Conservation (phyloP, 2,888 invertebrate species). For the Aporophyla nigra region DNA sequence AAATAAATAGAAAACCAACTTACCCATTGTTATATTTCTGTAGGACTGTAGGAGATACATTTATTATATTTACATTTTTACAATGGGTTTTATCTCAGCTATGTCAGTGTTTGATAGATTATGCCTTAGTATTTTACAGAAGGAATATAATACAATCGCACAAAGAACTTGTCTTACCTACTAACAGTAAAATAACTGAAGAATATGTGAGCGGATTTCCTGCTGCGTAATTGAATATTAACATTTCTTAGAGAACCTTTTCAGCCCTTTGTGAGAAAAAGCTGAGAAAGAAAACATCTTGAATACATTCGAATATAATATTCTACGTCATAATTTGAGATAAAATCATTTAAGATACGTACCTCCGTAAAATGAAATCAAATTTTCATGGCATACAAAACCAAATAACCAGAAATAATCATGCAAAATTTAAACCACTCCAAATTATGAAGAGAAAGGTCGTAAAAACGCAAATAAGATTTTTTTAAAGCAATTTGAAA, state of each 20-base stretch:
- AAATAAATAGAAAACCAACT: neutral
- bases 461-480: conserved; percentile 16
- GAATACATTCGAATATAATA: conserved; percentile 6
- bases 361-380: neutral
- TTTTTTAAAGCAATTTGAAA: conserved; percentile 57
- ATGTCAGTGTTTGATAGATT: conserved; percentile 35
- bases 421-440: conserved; percentile 10
- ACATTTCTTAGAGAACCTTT: conserved; percentile 23
- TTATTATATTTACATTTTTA: neutral
- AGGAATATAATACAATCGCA: conserved; percentile 13
- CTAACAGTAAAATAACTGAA: conserved; percentile 19
- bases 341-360: neutral
- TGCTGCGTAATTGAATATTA: conserved; percentile 42
- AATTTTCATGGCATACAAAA: neutral
- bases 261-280: conserved; percentile 19
- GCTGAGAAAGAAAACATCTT: neutral
- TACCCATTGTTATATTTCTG: neutral
- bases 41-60: conserved; percentile 1
- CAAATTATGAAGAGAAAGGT: conserved; percentile 5
- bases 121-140: conserved; percentile 5
- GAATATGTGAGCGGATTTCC: conserved; percentile 12
- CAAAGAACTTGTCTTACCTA: conserved; percentile 12
- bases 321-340: conserved; percentile 20
- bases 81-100: neutral
- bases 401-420: neutral